phyloP scores from a whole-genome alignment of 2,888 invertebrate species.

The Teleiodes luculella region DNA sequence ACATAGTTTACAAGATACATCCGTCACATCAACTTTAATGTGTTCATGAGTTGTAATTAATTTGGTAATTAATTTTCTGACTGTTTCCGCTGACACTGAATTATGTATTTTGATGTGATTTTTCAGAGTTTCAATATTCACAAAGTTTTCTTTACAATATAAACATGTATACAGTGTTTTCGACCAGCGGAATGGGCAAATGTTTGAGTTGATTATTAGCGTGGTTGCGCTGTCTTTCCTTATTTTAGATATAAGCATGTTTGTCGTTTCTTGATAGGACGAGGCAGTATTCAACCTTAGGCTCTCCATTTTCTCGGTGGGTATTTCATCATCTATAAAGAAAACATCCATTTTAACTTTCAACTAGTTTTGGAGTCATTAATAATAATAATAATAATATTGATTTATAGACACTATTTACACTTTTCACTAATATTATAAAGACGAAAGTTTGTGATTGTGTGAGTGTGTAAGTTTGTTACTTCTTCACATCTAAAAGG shows the following conservation, averaged over 20 bases:
- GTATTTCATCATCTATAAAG: too few species aligned
- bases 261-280: too few species aligned
- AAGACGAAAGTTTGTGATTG: too few species aligned
- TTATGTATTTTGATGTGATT: neutral
- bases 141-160: neutral
- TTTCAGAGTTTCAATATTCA: constrained; percentile 4
- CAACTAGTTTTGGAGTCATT: too few species aligned
- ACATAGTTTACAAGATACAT: constrained; percentile 23
- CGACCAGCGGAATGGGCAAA: constrained; percentile 3
- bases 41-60: constrained; percentile 8
- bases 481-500: too few species aligned
- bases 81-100: neutral
- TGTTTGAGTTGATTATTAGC: neutral
- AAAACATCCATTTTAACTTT: neutral
- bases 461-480: too few species aligned
- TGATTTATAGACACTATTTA: too few species aligned
- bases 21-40: constrained; percentile 22
- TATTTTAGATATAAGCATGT: neutral
- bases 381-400: too few species aligned
- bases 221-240: constrained; percentile 1
- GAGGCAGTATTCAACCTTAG: too few species aligned
- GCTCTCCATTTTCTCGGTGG: too few species aligned
- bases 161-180: constrained; percentile 4
- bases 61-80: neutral
- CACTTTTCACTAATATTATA: too few species aligned